phyloP scores from a whole-genome alignment of 1,140 invertebrate species.

The Listronotus oregonensis region DNA sequence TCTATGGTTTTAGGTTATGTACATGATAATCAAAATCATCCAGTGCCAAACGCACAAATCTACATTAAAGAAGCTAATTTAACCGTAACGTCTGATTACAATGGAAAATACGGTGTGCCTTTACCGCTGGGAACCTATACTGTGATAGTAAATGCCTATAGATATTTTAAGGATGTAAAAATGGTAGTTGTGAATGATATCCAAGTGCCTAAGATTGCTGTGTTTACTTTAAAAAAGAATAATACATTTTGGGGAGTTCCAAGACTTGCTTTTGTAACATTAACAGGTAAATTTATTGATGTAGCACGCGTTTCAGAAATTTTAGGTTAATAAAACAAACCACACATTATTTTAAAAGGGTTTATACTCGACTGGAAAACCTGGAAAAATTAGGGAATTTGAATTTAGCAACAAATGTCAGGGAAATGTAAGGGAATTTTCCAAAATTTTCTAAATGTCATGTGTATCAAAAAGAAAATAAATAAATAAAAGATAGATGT shows the following conservation, averaged over 20 bases:
- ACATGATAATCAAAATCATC: conserved; percentile 62
- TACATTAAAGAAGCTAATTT: conserved; percentile 57
- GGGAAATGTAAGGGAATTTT: too few relatives aligned
- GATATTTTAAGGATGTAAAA: conserved; percentile 62
- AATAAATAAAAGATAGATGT: too few relatives aligned
- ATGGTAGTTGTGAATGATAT: conserved; percentile 58
- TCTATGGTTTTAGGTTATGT: conserved; percentile 61
- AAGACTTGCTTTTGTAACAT: conserved; percentile 71
- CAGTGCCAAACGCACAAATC: conserved; percentile 63
- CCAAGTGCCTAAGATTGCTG: conserved; percentile 59
- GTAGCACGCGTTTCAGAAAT: neutral
- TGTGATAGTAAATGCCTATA: conserved; percentile 61
- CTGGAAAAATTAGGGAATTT: too few relatives aligned
- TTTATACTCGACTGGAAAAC: too few relatives aligned
- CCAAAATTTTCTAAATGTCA: too few relatives aligned
- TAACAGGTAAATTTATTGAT: conserved; percentile 63
- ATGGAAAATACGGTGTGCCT: conserved; percentile 65
- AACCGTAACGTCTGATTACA: conserved; percentile 57
- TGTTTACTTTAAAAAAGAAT: conserved; percentile 70
- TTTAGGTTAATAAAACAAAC: neutral
- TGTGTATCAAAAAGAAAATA: too few relatives aligned
- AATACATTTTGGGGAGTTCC: conserved; percentile 73
- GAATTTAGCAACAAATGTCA: too few relatives aligned
- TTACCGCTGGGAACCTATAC: conserved; percentile 62
- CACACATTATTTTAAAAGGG: too few relatives aligned